Evolutionary conservation across 1,140 invertebrate species (phyloP).

Genomic region (Dendrolimus kikuchii): DNA sequence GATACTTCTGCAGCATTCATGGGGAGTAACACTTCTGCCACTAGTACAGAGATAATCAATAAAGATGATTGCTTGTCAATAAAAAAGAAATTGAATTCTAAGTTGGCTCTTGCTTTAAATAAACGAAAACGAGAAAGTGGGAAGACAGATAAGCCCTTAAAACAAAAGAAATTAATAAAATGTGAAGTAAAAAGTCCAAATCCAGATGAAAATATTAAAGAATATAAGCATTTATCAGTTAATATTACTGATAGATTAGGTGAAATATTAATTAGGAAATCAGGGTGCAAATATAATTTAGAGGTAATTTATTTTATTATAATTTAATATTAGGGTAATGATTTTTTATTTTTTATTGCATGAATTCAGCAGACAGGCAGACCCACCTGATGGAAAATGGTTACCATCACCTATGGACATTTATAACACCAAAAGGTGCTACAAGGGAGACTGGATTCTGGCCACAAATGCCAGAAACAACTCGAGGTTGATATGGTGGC

Average conservation of each 20-base stretch:
- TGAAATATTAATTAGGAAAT: constrained; percentile 42
- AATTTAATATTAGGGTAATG: too few species aligned
- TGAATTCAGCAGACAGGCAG: too few species aligned
- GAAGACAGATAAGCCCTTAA: constrained; percentile 48
- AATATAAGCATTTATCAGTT: constrained; percentile 44
- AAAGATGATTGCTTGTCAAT: constrained; percentile 59
- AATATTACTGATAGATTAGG: constrained; percentile 46
- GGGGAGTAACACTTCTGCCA: constrained; percentile 15
- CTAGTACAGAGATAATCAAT: constrained; percentile 45
- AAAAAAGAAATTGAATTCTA: constrained; percentile 61
- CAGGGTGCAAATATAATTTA: constrained; percentile 34
- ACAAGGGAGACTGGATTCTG: too few species aligned
- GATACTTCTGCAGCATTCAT: constrained; percentile 31
- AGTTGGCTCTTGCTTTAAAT: constrained; percentile 52
- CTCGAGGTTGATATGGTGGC: too few species aligned
- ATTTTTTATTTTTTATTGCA: too few species aligned
- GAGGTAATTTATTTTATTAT: constrained; percentile 32
- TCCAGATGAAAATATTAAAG: constrained; percentile 13
- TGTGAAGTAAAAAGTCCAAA: constrained; percentile 15
- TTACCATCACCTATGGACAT: too few species aligned
- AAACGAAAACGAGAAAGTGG: constrained; percentile 53
- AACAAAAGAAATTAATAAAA: constrained; percentile 43
- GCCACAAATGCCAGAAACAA: too few species aligned
- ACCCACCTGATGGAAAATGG: too few species aligned
- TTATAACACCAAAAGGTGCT: too few species aligned